Percentiles rank a stretch among this genome's conserved stretches.
Evolutionary conservation across 2,113 vertebrate genomes (phyloP).

Genomic region (Spermophilus dauricus): DNA sequence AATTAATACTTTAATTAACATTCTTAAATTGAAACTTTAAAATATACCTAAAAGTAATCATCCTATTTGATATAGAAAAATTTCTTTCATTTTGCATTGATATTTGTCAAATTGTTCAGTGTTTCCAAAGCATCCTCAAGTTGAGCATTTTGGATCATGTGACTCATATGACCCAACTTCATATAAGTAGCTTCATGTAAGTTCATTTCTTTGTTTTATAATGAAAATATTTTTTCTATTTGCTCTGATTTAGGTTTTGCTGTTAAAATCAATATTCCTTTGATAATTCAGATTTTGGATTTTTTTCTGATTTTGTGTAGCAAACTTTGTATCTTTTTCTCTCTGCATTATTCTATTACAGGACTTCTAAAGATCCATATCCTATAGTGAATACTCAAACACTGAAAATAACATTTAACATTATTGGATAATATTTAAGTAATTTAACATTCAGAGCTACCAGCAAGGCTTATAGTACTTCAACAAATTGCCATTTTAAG

Average conservation of each 20-base stretch:
- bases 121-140: neutral
- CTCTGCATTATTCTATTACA: neutral
- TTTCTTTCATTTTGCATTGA: conserved; percentile 46
- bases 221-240: conserved; percentile 27
- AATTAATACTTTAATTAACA: conserved; percentile 49
- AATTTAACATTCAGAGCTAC: neutral
- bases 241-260: neutral
- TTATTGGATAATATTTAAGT: neutral
- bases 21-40: conserved; percentile 58
- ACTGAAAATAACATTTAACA: neutral
- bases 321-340: neutral
- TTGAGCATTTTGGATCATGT: neutral
- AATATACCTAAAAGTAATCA: neutral
- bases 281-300: conserved; percentile 20
- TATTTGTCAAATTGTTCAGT: neutral
- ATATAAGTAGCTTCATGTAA: neutral
- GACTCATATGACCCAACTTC: neutral
- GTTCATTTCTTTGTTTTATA: neutral
- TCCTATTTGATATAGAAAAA: neutral
- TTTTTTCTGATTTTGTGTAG: conserved; percentile 14
- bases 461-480: neutral
- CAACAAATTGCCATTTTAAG: neutral
- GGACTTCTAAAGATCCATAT: neutral
- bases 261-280: conserved; percentile 33
- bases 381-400: neutral